These are phyloP conservation scores for Hypsibius dujardini DNA, from an alignment of 1,140 invertebrate species.

Conservation along the genomic window DNA sequence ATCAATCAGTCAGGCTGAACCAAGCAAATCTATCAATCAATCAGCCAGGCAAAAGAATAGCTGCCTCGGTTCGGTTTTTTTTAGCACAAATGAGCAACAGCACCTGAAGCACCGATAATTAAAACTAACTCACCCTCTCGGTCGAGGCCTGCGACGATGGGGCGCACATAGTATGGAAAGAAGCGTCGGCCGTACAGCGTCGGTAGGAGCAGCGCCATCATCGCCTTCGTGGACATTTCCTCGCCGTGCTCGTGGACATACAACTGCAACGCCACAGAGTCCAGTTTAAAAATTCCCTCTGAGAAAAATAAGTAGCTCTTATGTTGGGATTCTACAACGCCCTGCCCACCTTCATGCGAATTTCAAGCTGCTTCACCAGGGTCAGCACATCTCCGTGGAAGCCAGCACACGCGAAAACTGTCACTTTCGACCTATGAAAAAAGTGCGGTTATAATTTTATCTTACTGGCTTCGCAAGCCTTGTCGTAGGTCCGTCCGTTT, in stretches of 20 bases:
- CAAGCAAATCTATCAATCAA: no score
- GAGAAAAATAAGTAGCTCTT: slow-evolving; percentile 12
- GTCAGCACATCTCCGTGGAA: slow-evolving; percentile 97
- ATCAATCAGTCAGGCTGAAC: no score
- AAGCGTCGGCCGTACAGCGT: slow-evolving; percentile 91
- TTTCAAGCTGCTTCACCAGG: slow-evolving; percentile 61
- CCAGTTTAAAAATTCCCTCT: slow-evolving; percentile 19
- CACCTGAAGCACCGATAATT: no score
- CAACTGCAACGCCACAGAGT: slow-evolving; percentile 48
- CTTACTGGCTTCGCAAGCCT: no score
- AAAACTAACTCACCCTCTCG: slow-evolving; percentile 35
- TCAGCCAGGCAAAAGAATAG: no score
- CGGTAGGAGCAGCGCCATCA: slow-evolving; percentile 84
- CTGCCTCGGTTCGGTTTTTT: no score
- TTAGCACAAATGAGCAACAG: no score
- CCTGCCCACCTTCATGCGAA: slow-evolving; percentile 53
- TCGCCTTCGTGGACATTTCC: slow-evolving; percentile 70
- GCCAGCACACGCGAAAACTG: slow-evolving; percentile 70
- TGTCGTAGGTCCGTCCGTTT: no score
- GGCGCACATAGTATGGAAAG: slow-evolving; percentile 94
- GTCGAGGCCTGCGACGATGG: slow-evolving; percentile 69
- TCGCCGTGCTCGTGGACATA: slow-evolving; percentile 89
- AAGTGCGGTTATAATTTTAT: neutral
- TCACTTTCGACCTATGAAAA: slow-evolving; percentile 45
- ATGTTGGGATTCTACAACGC: no score